Conservation (phyloP, 2,888 invertebrate genomes). For the Noctua fimbriata region DNA sequence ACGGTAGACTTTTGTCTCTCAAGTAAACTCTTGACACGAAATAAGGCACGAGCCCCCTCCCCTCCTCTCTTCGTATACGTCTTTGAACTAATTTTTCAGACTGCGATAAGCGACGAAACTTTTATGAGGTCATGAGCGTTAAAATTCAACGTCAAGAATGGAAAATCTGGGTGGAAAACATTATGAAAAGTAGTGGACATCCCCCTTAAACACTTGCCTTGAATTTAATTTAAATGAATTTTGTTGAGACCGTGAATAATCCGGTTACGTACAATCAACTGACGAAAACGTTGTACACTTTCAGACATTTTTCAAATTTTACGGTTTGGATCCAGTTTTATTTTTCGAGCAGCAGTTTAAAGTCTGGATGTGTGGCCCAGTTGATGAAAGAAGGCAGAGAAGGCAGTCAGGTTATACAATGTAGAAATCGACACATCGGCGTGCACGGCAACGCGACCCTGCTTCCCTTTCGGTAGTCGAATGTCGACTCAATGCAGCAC, state of each 20-base stretch:
- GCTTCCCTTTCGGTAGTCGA: too few species aligned
- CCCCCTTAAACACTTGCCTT: slow-evolving; percentile 36
- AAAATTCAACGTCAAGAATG: slow-evolving; percentile 66
- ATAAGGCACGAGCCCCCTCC: slow-evolving; percentile 13
- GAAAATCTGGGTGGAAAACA: slow-evolving; percentile 52
- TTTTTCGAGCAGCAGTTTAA: not conserved
- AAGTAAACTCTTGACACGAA: slow-evolving; percentile 26
- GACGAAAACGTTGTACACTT: not conserved
- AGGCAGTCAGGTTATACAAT: too few species aligned
- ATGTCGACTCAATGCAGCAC: too few species aligned
- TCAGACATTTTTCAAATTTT: not conserved
- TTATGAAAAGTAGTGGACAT: slow-evolving; percentile 46
- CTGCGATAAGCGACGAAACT: slow-evolving; percentile 58
- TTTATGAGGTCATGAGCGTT: slow-evolving; percentile 59
- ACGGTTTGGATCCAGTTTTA: not conserved
- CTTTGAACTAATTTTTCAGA: slow-evolving; percentile 74
- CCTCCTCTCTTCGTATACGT: slow-evolving; percentile 44
- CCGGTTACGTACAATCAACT: not conserved
- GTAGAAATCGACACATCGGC: too few species aligned
- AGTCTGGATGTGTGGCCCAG: not conserved
- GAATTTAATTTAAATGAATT: slow-evolving; percentile 44
- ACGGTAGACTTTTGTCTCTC: slow-evolving; percentile 1
- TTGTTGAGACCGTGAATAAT: slow-evolving; percentile 30
- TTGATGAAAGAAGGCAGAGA: not conserved
- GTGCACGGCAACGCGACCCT: too few species aligned